Evolutionary conservation across 1,140 invertebrate genomes (phyloP).

Genomic region (Drosophila pectinifera): DNA sequence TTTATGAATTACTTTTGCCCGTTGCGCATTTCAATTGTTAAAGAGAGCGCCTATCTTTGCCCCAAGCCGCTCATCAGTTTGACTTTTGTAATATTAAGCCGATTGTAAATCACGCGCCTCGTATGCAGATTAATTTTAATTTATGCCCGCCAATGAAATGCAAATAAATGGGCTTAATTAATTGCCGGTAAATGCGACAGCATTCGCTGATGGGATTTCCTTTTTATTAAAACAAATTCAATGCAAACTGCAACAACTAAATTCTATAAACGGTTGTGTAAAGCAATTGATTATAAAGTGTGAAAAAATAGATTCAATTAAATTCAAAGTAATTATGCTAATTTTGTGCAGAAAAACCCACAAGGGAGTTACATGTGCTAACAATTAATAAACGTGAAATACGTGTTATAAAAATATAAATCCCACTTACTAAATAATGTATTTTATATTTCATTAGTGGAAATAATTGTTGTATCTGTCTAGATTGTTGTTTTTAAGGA

Average conservation of each 20-base stretch:
- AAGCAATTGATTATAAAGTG: not conserved
- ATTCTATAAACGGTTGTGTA: not conserved
- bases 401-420: not conserved
- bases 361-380: not conserved
- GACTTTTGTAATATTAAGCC: constrained; percentile 14
- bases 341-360: not conserved
- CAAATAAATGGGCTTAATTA: constrained; percentile 66
- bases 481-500: no score
- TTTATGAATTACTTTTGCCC: constrained; percentile 50
- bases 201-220: constrained; percentile 8
- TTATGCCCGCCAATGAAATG: constrained; percentile 35
- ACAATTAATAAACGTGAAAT: not conserved
- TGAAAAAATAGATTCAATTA: not conserved
- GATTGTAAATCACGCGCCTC: constrained; percentile 22
- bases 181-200: constrained; percentile 38
- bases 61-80: not conserved
- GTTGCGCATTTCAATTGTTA: constrained; percentile 51
- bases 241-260: not conserved
- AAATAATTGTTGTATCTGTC: no score
- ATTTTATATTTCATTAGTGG: no score
- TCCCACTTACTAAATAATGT: not conserved
- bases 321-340: not conserved
- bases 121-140: constrained; percentile 55
- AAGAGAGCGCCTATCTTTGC: not conserved
- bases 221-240: constrained; percentile 3